These are phyloP conservation scores for Heliothis peltigera DNA, from an alignment of 2,888 invertebrate species.

Conservation along the genomic window DNA sequence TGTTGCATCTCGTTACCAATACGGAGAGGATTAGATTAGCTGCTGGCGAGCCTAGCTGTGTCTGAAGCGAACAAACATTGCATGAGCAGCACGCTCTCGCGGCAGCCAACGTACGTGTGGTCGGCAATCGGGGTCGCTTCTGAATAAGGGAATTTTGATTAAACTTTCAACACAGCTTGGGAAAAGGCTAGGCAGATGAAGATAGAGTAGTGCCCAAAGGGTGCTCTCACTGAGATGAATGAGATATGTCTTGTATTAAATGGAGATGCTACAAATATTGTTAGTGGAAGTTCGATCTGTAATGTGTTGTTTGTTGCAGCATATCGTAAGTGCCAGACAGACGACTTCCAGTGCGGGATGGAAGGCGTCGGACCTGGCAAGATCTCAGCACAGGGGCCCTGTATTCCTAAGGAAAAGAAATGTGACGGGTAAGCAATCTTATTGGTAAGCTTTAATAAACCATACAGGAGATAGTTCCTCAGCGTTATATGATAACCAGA, in stretches of 20 bases:
- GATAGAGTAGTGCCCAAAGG: too few relatives aligned
- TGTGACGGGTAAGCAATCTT: slow-evolving; percentile 93
- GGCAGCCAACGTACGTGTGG: slow-evolving; percentile 34
- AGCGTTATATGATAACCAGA: too few relatives aligned
- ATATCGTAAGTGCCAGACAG: slow-evolving; percentile 95
- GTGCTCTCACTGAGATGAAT: too few relatives aligned
- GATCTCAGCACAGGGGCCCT: slow-evolving; percentile 92
- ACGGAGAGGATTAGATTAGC: slow-evolving; percentile 51
- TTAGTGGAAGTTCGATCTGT: neutral
- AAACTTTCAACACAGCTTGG: too few relatives aligned
- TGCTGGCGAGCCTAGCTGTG: slow-evolving; percentile 31
- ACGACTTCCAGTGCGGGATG: slow-evolving; percentile 96
- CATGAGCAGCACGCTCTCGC: slow-evolving; percentile 28
- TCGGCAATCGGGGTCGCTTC: neutral
- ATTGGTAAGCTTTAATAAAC: neutral
- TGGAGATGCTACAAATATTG: neutral
- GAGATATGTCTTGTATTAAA: too few relatives aligned
- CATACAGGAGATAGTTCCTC: too few relatives aligned
- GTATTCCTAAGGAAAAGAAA: slow-evolving; percentile 96
- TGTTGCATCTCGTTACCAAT: slow-evolving; percentile 66
- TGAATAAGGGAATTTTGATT: neutral
- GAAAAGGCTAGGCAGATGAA: too few relatives aligned
- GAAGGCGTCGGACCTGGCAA: slow-evolving; percentile 87
- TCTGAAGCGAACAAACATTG: slow-evolving; percentile 47
- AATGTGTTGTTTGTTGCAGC: slow-evolving; percentile 88